Conservation (phyloP, 1,140 invertebrate genomes). For the Samia ricini region DNA sequence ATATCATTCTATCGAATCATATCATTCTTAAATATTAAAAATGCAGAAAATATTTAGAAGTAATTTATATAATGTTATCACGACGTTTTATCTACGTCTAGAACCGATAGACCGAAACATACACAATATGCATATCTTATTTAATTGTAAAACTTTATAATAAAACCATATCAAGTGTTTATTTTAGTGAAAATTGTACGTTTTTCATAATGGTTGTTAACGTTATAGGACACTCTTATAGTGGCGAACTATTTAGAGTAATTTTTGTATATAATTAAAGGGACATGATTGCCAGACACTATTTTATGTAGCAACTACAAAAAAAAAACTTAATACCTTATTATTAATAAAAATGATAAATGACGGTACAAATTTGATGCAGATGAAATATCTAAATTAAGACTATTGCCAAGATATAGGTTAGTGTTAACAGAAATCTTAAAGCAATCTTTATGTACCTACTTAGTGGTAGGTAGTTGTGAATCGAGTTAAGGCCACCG, state of each 20-base stretch:
- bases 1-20: slow-evolving; percentile 66
- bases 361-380: slow-evolving; percentile 27
- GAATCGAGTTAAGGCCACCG: slow-evolving; percentile 5
- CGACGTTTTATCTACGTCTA: slow-evolving; percentile 21
- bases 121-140: slow-evolving; percentile 43
- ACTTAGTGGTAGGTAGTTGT: slow-evolving; percentile 6
- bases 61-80: slow-evolving; percentile 31
- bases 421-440: slow-evolving; percentile 12
- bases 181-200: slow-evolving; percentile 50
- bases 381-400: slow-evolving; percentile 7
- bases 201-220: slow-evolving; percentile 55
- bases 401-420: slow-evolving; percentile 24
- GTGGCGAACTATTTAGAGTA: slow-evolving; percentile 48
- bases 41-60: slow-evolving; percentile 36
- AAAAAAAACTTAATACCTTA: slow-evolving; percentile 4
- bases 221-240: slow-evolving; percentile 50
- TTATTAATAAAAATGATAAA: background rate
- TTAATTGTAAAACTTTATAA: slow-evolving; percentile 41
- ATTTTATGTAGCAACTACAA: slow-evolving; percentile 38
- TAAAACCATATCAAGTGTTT: slow-evolving; percentile 38
- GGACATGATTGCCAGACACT: slow-evolving; percentile 59
- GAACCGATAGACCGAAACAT: slow-evolving; percentile 11
- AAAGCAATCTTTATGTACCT: background rate
- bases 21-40: slow-evolving; percentile 65
- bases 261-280: slow-evolving; percentile 61